These are phyloP conservation scores for Megalurothrips usitatus DNA, from an alignment of 2,888 invertebrate species.

Conservation along the genomic window DNA sequence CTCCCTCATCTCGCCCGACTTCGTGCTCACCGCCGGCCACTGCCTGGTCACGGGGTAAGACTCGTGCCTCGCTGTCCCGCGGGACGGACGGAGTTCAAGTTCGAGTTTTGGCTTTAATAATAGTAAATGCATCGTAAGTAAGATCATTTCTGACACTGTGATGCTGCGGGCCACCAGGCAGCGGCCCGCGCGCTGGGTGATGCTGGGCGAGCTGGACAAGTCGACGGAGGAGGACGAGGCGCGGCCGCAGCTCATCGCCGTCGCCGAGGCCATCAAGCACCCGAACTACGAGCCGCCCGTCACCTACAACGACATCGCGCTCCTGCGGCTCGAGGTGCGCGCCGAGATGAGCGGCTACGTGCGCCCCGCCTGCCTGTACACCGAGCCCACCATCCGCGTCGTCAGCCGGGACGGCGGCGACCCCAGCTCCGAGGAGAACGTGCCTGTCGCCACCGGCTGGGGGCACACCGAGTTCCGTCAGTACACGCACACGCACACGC, in stretches of 20 bases:
- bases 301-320: conserved; percentile 15
- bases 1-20: conserved; percentile 30
- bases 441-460: conserved; percentile 38
- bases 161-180: too few relatives aligned
- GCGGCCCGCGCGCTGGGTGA: neutral
- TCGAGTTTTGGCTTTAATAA: too few relatives aligned
- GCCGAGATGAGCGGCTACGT: conserved; percentile 8
- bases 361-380: conserved; percentile 7
- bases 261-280: neutral
- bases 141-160: too few relatives aligned
- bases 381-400: neutral
- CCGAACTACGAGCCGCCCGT: neutral
- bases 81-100: too few relatives aligned
- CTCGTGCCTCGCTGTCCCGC: too few relatives aligned
- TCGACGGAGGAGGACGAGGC: neutral
- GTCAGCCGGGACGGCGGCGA: neutral
- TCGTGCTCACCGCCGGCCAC: conserved; percentile 30
- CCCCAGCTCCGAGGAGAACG: neutral
- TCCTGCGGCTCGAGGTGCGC: neutral
- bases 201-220: conserved; percentile 9
- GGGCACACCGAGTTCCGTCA: conserved; percentile 37
- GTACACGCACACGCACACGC: too few relatives aligned
- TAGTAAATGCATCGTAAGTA: too few relatives aligned
- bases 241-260: neutral
- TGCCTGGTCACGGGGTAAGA: neutral